Percentiles rank a stretch among this genome's conserved stretches.
These are phyloP conservation scores for Alfaro cultratus DNA, from an alignment of 2,797 vertebrate species.

Conservation along the genomic window DNA sequence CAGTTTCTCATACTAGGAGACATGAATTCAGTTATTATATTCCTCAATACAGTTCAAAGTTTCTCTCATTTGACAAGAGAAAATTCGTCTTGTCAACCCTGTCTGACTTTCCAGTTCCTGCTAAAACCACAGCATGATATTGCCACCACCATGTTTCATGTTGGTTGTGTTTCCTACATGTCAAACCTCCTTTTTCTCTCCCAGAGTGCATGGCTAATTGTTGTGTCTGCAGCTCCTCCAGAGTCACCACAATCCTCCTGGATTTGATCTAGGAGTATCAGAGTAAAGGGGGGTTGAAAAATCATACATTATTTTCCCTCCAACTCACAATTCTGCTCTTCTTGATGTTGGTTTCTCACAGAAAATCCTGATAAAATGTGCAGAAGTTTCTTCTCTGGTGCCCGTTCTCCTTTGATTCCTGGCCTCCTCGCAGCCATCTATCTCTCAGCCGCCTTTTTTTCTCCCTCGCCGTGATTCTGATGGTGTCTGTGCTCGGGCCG, in stretches of 20 bases:
- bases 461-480: constrained; percentile 89
- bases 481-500: constrained; percentile 89
- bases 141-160: neutral
- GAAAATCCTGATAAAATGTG: neutral
- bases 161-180: neutral
- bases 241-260: neutral
- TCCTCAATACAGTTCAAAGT: no score
- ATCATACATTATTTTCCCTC: neutral
- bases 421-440: constrained; percentile 25
- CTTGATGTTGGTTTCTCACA: neutral
- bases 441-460: constrained; percentile 10
- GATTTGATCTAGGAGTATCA: neutral
- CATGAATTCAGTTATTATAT: neutral
- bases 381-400: constrained; percentile 9
- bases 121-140: neutral
- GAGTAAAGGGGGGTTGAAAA: neutral
- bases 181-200: neutral
- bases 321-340: neutral
- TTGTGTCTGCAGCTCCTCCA: neutral
- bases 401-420: constrained; percentile 50
- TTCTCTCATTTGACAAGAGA: no score
- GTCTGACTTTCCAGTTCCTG: neutral
- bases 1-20: neutral
- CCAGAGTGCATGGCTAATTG: no score
- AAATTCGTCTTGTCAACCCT: neutral